phyloP scores from a whole-genome alignment of 1,140 invertebrate species.

The Megathymus violae region DNA sequence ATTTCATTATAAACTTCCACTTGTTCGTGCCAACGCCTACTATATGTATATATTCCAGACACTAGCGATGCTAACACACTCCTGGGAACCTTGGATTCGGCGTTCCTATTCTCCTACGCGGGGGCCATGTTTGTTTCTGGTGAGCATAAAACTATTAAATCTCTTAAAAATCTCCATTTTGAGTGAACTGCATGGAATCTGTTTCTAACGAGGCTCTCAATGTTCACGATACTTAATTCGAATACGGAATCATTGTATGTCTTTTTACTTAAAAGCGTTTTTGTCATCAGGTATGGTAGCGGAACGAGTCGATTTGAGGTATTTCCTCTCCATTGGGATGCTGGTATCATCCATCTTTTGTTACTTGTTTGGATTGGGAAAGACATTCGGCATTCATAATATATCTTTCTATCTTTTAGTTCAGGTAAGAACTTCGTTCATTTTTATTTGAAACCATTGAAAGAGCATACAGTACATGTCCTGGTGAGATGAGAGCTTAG shows the following conservation, averaged over 20 bases:
- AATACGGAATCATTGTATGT: too few species aligned
- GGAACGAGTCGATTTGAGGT: conserved; percentile 95
- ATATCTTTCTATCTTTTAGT: conserved; percentile 94
- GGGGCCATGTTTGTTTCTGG: conserved; percentile 95
- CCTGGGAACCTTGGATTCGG: conserved; percentile 94
- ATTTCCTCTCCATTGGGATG: conserved; percentile 96
- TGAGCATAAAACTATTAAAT: too few species aligned
- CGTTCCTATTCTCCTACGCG: conserved; percentile 97
- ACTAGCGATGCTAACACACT: conserved; percentile 90
- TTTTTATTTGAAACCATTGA: too few species aligned
- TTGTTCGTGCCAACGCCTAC: too few species aligned
- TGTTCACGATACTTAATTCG: too few species aligned
- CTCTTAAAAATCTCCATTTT: too few species aligned
- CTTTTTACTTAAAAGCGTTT: conserved; percentile 6
- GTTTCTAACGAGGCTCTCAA: too few species aligned
- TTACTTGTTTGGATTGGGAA: conserved; percentile 95
- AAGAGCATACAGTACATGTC: too few species aligned
- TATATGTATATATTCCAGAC: conserved; percentile 89
- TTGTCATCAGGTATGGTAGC: conserved; percentile 92
- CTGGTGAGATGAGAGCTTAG: too few species aligned
- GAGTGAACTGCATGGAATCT: too few species aligned
- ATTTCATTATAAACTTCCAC: conserved; percentile 20
- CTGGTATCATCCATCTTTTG: conserved; percentile 93
- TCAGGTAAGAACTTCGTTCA: too few species aligned
- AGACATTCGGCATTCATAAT: conserved; percentile 92